Evolutionary conservation across 2,888 invertebrate species (phyloP).

Genomic region (Lasioglossum leucozonium): DNA sequence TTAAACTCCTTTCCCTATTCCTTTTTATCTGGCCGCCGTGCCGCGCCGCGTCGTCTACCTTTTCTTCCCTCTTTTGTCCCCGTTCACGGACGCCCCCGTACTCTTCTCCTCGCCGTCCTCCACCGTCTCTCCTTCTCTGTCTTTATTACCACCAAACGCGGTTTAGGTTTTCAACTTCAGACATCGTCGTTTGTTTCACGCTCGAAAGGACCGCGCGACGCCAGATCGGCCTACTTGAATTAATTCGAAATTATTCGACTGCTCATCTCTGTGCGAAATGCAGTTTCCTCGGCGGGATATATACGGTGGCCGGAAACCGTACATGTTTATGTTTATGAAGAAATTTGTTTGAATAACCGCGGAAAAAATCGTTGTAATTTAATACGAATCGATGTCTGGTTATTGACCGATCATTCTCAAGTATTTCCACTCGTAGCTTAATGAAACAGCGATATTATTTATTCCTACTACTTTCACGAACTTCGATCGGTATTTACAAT

Average conservation of each 20-base stretch:
- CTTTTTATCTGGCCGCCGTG: slow-evolving; percentile 18
- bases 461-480: neutral
- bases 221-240: slow-evolving; percentile 15
- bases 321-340: neutral
- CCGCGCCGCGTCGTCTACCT: slow-evolving; percentile 3
- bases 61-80: neutral
- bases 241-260: neutral
- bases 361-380: neutral
- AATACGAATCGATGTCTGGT: neutral
- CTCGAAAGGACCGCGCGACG: slow-evolving; percentile 30
- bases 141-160: slow-evolving; percentile 50
- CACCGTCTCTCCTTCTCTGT: neutral
- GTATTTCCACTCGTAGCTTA: neutral
- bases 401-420: neutral
- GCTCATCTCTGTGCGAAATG: neutral
- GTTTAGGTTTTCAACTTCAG: slow-evolving; percentile 49
- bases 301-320: neutral
- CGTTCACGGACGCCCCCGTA: neutral
- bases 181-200: slow-evolving; percentile 54
- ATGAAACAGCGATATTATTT: neutral
- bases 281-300: neutral
- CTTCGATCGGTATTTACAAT: neutral
- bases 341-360: neutral
- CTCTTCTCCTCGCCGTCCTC: neutral
- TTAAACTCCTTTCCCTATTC: slow-evolving; percentile 39